phyloP scores from a whole-genome alignment of 2,888 invertebrate genomes.

The Mycalesis mineus region DNA sequence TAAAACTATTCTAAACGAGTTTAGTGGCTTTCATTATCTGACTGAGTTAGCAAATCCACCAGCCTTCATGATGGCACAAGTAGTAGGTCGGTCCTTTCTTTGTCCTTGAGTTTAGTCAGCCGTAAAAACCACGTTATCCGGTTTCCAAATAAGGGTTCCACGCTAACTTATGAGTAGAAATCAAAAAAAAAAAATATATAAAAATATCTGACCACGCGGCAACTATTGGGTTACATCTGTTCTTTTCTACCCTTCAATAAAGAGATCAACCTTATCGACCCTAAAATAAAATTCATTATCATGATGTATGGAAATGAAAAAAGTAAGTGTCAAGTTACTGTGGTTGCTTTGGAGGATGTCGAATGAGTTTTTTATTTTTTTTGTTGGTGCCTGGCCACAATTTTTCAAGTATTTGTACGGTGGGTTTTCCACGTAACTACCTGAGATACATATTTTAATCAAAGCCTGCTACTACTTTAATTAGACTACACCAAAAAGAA shows the following conservation, averaged over 20 bases:
- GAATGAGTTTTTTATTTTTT: background rate
- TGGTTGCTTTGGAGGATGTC: slow-evolving; percentile 35
- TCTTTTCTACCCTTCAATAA: slow-evolving; percentile 18
- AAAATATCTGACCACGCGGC: slow-evolving; percentile 35
- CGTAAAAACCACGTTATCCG: background rate
- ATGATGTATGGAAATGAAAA: background rate
- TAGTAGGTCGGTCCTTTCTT: background rate
- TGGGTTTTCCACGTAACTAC: too few relatives aligned
- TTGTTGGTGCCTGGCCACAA: background rate
- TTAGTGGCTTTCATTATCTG: too few relatives aligned
- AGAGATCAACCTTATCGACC: slow-evolving; percentile 30
- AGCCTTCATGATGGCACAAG: too few relatives aligned
- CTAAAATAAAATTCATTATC: slow-evolving; percentile 24
- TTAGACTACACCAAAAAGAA: too few relatives aligned
- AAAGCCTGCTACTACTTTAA: too few relatives aligned
- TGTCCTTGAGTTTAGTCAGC: background rate
- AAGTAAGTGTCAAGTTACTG: slow-evolving; percentile 37
- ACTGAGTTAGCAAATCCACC: too few relatives aligned
- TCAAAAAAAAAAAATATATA: slow-evolving; percentile 40
- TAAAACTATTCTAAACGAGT: too few relatives aligned
- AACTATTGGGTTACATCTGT: slow-evolving; percentile 57
- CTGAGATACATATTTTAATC: too few relatives aligned
- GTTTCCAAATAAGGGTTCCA: background rate
- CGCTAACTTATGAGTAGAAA: slow-evolving; percentile 16
- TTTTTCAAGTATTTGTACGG: too few relatives aligned